Evolutionary conservation across 2,888 invertebrate genomes (phyloP), one percentile per base, ranked within the genome.

Genomic region (Drosophila histrio): DNA sequence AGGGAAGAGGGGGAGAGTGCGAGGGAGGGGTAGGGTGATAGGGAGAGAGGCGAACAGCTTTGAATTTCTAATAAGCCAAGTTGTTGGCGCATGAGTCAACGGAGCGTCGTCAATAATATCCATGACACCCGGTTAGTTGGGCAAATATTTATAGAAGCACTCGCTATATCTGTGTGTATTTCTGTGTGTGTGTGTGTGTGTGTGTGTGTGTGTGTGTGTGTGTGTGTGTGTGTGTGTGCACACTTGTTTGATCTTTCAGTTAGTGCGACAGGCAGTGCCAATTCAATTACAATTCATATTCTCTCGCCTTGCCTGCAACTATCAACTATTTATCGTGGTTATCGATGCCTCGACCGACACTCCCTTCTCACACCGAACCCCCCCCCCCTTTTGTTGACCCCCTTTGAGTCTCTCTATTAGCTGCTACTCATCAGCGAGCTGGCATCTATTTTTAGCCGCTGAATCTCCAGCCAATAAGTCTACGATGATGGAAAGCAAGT

Each of bases 11-110:
- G 32, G 11, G 15, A 6, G 11, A 28, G 34, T 30, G 8, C 21
- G 36, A 28, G 46, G 19, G 62, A 34, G 38, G 11, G 34, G 26
- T 15, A 44, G 21, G 22, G n/a, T 3, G 21, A 4, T 26, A 8
- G 15, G 26, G 13, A 17, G 39, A 9, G 47, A 9, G 32, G 56
- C 49, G 53, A 65, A n/a, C 71, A 67, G 65, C 76, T 82, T 82
- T 84, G 82, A 79, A 82, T 82, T 77, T 84, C 75, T 82, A 82
- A 82, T 81, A 81, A 84, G 84, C 79, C 80, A 79, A 77, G 81
- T 81, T 82, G 75, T 84, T 84, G 77, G 84, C 84, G 77, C 79
- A 82, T 82, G 82, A 82, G 72, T 82, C 82, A 82, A 79, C 79
- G 62, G 8, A 52, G 57, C 77, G 73, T 78, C 74, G 79, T 80